Conservation (phyloP, 2,888 invertebrate genomes). For the Exocentrus adspersus region DNA sequence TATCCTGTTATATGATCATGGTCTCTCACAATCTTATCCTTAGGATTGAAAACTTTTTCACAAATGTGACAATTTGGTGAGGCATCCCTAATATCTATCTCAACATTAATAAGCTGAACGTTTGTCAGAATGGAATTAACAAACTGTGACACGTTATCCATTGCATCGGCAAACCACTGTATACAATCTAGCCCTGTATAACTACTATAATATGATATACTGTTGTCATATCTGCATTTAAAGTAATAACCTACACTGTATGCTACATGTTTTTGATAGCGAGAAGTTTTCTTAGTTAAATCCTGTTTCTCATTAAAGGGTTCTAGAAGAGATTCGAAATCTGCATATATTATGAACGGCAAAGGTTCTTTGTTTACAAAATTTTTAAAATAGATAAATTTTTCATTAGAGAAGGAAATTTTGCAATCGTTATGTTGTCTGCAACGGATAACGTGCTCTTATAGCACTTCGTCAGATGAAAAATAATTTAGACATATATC, state of each 20-base stretch:
- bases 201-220: conserved; percentile 27
- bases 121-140: no score
- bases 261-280: conserved; percentile 37
- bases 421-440: conserved; percentile 30
- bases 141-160: not conserved
- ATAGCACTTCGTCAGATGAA: not conserved
- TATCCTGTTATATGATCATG: no score
- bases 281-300: not conserved
- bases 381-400: conserved; percentile 29
- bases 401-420: conserved; percentile 22
- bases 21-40: no score
- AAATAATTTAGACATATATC: conserved; percentile 42
- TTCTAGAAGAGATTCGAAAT: conserved; percentile 34
- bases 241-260: conserved; percentile 41
- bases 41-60: no score
- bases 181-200: conserved; percentile 25
- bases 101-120: no score
- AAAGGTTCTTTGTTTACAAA: conserved; percentile 25
- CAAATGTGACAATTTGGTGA: no score
- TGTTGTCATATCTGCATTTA: conserved; percentile 42
- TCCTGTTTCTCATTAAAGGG: not conserved
- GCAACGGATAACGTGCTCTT: conserved; percentile 22
- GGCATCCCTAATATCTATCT: no score
- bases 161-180: not conserved
- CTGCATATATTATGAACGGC: conserved; percentile 39